Conservation (phyloP, 2,113 vertebrate genomes). For the Ondatra zibethicus region DNA sequence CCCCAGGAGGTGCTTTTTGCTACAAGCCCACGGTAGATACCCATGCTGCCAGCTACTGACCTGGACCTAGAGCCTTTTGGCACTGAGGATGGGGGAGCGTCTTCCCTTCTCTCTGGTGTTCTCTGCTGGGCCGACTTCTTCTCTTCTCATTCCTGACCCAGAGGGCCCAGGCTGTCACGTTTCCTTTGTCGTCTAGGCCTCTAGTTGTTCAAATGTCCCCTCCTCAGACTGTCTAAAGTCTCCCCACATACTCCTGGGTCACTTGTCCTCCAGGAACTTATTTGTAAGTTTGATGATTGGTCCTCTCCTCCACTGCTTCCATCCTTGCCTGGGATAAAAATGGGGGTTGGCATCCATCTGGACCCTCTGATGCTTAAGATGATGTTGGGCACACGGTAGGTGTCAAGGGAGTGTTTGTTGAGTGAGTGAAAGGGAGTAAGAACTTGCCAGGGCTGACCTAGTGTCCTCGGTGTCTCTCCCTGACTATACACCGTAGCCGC, state of each 20-base stretch:
- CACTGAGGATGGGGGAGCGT: neutral
- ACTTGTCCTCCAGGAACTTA: neutral
- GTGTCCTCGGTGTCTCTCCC: neutral
- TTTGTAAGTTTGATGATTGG: neutral
- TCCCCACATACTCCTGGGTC: neutral
- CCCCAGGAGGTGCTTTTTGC: neutral
- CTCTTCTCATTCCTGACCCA: neutral
- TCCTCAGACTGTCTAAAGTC: neutral
- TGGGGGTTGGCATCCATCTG: neutral
- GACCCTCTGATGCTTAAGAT: neutral
- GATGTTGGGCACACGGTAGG: fast-evolving
- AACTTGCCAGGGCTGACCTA: neutral
- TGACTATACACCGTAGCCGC: neutral
- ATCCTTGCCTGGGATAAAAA: neutral
- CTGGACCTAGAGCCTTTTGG: neutral
- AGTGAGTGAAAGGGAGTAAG: neutral
- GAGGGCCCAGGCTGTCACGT: neutral
- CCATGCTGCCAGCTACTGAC: neutral
- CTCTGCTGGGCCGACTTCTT: too few relatives aligned
- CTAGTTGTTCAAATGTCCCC: neutral
- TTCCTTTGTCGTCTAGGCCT: neutral
- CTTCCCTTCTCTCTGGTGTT: neutral
- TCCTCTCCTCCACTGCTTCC: neutral
- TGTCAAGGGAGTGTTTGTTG: neutral
- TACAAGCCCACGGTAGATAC: neutral